Evolutionary conservation across 2,797 vertebrate genomes (phyloP).

Genomic region (Chromis chromis): DNA sequence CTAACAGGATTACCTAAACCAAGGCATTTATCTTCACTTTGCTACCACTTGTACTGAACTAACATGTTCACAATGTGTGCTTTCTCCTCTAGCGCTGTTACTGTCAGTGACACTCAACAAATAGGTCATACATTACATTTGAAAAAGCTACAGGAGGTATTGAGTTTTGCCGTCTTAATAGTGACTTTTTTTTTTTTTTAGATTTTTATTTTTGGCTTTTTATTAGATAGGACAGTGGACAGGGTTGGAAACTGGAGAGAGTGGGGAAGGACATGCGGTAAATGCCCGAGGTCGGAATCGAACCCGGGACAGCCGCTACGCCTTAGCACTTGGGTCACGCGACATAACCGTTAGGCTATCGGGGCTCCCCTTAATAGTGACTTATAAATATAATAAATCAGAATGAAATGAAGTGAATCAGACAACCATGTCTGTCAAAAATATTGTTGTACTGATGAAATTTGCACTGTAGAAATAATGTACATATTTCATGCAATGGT

Average conservation of each 20-base stretch:
- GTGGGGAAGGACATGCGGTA: too few species aligned
- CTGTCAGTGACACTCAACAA: too few species aligned
- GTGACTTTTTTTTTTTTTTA: too few species aligned
- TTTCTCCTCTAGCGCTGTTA: background rate
- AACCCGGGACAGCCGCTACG: too few species aligned
- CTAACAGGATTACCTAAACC: constrained; percentile 40
- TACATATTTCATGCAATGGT: background rate
- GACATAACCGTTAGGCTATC: too few species aligned
- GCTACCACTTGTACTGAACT: background rate
- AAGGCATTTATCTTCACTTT: constrained; percentile 26
- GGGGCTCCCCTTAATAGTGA: background rate
- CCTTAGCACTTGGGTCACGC: too few species aligned
- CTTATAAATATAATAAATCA: background rate
- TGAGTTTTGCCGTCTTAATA: background rate
- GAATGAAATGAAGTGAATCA: background rate
- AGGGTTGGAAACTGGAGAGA: too few species aligned
- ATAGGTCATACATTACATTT: background rate
- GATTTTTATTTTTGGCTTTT: too few species aligned
- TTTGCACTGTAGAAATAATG: background rate
- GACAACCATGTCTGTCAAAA: background rate
- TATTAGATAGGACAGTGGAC: too few species aligned
- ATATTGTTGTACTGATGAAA: background rate
- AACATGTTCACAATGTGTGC: background rate
- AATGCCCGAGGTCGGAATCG: too few species aligned
- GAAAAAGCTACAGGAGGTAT: background rate